A percentile compares a stretch with the other conserved stretches of the same genome.
Evolutionary conservation across 2,113 vertebrate species (phyloP).

Genomic region (Lophotis ruficrista): DNA sequence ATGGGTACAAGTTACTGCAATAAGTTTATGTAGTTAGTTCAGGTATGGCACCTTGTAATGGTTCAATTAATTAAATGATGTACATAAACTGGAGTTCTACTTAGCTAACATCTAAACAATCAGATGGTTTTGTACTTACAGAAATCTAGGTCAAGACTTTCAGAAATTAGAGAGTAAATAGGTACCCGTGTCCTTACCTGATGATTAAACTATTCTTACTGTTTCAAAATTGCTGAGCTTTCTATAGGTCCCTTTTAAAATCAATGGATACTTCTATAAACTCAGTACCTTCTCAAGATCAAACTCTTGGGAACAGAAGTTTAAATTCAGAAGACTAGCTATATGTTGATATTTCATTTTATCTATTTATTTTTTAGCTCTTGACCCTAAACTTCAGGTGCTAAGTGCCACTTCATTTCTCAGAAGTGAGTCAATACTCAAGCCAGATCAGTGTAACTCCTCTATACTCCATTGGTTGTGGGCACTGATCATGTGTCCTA

Average conservation of each 20-base stretch:
- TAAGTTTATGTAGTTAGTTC: background rate
- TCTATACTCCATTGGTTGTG: background rate
- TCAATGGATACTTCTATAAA: background rate
- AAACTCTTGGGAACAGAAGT: background rate
- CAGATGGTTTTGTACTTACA: background rate
- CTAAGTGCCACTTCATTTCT: background rate
- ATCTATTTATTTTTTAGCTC: background rate
- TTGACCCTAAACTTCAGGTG: background rate
- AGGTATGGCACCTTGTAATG: background rate
- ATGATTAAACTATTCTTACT: background rate
- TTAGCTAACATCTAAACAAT: background rate
- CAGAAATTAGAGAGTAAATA: background rate
- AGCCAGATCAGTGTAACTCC: background rate
- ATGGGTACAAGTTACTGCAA: background rate
- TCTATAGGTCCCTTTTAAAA: background rate
- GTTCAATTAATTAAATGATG: background rate
- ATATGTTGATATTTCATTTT: background rate
- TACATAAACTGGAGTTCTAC: background rate
- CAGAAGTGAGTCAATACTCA: background rate
- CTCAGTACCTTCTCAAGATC: background rate
- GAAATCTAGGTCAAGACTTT: background rate
- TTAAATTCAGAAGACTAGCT: background rate
- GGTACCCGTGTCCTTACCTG: background rate
- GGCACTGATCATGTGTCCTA: background rate
- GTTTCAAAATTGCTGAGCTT: background rate